phyloP scores from a whole-genome alignment of 2,888 invertebrate genomes.

The Eristalis pertinax region DNA sequence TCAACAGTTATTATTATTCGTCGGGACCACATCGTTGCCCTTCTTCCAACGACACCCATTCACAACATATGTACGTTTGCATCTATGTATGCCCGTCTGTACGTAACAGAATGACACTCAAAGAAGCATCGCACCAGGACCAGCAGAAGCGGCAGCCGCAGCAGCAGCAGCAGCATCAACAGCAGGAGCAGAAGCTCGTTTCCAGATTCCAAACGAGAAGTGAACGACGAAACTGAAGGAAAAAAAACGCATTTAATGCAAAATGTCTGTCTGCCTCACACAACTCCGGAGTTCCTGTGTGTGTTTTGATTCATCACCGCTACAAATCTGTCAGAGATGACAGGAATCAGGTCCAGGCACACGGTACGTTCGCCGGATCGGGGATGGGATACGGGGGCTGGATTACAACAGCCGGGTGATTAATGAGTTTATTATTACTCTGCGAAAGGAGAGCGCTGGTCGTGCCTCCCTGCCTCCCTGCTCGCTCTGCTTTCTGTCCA shows the following conservation, averaged over 20 bases:
- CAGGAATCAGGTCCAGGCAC: conserved; percentile 71
- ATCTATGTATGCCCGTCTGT: not conserved
- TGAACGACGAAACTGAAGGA: not conserved
- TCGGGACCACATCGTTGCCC: conserved; percentile 48
- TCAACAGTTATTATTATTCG: conserved; percentile 69
- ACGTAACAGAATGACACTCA: conserved; percentile 51
- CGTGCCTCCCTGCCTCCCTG: conserved; percentile 50
- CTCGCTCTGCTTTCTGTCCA: conserved; percentile 63
- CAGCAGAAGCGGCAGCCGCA: conserved; percentile 30
- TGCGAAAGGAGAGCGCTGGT: conserved; percentile 61
- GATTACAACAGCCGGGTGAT: conserved; percentile 71
- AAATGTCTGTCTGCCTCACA: conserved; percentile 17
- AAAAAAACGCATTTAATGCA: conserved; percentile 56
- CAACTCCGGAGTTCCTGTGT: conserved; percentile 43
- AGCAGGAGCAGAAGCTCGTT: conserved; percentile 36
- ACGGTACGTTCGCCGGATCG: conserved; percentile 42
- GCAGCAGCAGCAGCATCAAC: conserved; percentile 2
- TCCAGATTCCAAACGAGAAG: conserved; percentile 20
- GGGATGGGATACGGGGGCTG: conserved; percentile 56
- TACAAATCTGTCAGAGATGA: conserved; percentile 72
- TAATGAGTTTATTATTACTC: conserved; percentile 73
- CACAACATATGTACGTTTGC: conserved; percentile 17
- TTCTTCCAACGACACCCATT: conserved; percentile 57
- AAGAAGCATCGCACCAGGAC: conserved; percentile 26
- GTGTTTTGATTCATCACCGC: conserved; percentile 70